Conservation (phyloP, 2,888 invertebrate genomes). For the Koerneria pararmatus region DNA sequence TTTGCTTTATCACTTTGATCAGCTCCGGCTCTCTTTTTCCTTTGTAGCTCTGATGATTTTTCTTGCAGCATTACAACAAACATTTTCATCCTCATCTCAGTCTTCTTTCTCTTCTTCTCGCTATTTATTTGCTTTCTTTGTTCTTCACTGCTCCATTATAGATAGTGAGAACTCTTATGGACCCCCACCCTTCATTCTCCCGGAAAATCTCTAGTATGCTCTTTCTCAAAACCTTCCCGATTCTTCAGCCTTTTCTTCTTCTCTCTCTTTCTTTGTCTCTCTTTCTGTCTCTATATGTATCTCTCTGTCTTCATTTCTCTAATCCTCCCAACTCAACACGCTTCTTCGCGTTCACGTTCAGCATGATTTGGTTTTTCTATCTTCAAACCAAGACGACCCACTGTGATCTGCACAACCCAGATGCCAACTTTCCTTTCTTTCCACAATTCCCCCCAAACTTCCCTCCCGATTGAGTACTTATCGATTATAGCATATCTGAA, state of each 20-base stretch:
- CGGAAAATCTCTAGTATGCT: not conserved
- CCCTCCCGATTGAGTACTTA: too few relatives aligned
- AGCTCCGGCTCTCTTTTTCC: too few relatives aligned
- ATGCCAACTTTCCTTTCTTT: too few relatives aligned
- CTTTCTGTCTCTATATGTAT: slow-evolving; percentile 21
- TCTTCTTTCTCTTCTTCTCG: not conserved
- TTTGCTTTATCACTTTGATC: too few relatives aligned
- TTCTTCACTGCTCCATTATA: not conserved
- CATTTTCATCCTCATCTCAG: not conserved
- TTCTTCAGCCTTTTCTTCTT: not conserved
- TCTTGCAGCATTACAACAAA: too few relatives aligned
- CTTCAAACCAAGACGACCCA: not conserved
- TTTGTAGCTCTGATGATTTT: too few relatives aligned
- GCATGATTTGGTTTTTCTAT: too few relatives aligned
- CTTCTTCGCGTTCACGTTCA: not conserved
- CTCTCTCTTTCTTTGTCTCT: slow-evolving; percentile 19
- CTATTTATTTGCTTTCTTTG: not conserved
- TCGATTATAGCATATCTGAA: not conserved
- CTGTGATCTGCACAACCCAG: too few relatives aligned
- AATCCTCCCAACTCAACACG: not conserved
- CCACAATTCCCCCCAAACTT: too few relatives aligned
- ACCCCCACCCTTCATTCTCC: not conserved
- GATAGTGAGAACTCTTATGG: slow-evolving; percentile 8
- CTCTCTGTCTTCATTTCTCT: slow-evolving; percentile 5
- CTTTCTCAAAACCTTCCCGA: not conserved